Evolutionary conservation across 2,113 vertebrate genomes (phyloP).

Genomic region (Gulo gulo): DNA sequence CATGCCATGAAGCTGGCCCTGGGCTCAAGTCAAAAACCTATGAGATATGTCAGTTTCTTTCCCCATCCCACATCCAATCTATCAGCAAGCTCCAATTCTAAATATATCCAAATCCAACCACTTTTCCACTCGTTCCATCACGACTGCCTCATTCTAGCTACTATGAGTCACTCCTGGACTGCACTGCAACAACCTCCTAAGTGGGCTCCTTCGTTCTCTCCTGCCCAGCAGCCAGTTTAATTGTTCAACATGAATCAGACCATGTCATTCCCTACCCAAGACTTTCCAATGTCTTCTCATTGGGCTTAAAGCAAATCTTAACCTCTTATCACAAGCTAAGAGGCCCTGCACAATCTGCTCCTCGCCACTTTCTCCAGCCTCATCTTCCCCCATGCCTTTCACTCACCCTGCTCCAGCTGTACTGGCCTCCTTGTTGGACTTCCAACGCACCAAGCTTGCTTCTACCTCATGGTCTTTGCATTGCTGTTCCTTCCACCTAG

Average conservation of each 20-base stretch:
- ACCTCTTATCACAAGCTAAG: not conserved
- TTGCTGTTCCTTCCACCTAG: not conserved
- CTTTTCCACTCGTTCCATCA: not conserved
- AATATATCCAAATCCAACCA: not conserved
- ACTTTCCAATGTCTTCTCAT: not conserved
- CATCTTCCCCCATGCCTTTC: not conserved
- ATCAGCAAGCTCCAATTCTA: not conserved
- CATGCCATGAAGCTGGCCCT: not conserved
- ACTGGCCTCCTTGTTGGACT: not conserved
- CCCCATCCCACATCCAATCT: not conserved
- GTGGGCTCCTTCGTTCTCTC: not conserved
- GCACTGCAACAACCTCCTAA: not conserved
- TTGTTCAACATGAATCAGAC: not conserved
- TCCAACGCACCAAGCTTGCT: not conserved
- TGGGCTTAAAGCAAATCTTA: not conserved
- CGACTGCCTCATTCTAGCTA: not conserved
- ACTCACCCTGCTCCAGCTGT: not conserved
- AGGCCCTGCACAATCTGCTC: not conserved
- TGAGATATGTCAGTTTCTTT: not conserved
- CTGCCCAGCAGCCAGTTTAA: not conserved
- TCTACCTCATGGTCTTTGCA: not conserved
- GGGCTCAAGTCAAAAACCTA: not conserved
- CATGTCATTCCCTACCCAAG: not conserved
- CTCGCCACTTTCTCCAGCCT: not conserved
- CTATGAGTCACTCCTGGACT: not conserved